Evolutionary conservation across 2,113 vertebrate species (phyloP).

Genomic region (Carassius auratus): DNA sequence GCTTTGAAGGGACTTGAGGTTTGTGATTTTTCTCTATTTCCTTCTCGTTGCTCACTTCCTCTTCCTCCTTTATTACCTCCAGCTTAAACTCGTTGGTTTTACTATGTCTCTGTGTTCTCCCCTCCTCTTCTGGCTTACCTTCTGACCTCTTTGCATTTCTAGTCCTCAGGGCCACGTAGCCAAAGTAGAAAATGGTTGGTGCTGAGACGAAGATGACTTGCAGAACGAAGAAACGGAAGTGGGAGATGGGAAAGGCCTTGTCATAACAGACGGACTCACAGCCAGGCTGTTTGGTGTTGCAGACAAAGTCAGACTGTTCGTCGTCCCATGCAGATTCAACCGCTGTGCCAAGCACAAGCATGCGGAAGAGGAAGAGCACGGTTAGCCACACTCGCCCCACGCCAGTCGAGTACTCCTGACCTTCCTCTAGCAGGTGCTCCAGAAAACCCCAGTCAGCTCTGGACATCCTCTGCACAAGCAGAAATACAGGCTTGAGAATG

Average conservation of each 20-base stretch:
- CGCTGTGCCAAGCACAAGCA: constrained; percentile 88
- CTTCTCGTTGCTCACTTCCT: background rate
- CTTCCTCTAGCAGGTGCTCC: constrained; percentile 91
- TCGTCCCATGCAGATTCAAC: constrained; percentile 96
- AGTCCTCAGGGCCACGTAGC: constrained; percentile 82
- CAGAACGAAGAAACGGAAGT: constrained; percentile 96
- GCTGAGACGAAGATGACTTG: constrained; percentile 90
- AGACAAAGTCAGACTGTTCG: constrained; percentile 89
- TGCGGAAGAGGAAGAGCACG: constrained; percentile 94
- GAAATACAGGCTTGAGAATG: constrained; percentile 29
- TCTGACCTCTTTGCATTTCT: constrained; percentile 70
- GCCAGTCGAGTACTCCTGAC: constrained; percentile 89
- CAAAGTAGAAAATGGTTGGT: constrained; percentile 81
- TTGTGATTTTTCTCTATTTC: constrained; percentile 23
- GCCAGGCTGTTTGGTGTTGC: constrained; percentile 91
- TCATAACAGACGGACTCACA: constrained; percentile 92
- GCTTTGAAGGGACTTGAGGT: constrained; percentile 51
- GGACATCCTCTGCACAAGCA: constrained; percentile 76
- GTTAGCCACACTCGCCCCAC: constrained; percentile 94
- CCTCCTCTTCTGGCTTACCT: constrained; percentile 64
- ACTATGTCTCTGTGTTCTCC: constrained; percentile 27
- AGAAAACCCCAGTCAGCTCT: constrained; percentile 97
- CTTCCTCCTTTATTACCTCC: constrained; percentile 67
- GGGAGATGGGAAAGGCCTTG: constrained; percentile 94
- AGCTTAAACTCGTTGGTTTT: constrained; percentile 51